A percentile compares a stretch with the other conserved stretches of the same genome.
Evolutionary conservation across 1,140 invertebrate genomes (phyloP).

Genomic region (Ips typographus): DNA sequence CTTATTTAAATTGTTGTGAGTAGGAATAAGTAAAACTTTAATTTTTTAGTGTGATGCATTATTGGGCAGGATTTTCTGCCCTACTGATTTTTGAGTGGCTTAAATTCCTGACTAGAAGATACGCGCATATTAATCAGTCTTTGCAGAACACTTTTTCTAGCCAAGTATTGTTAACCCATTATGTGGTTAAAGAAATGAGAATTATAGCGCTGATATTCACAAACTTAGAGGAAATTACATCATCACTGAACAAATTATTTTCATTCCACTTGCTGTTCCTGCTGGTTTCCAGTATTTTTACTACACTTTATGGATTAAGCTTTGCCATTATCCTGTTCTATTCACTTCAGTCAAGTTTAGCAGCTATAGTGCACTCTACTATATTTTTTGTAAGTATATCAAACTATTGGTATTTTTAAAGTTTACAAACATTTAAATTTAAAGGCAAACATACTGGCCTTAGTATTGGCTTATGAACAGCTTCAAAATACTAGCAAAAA

Average conservation of each 20-base stretch:
- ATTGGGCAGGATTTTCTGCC: not conserved
- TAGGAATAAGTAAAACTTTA: not conserved
- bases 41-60: not conserved
- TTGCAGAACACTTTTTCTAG: not conserved
- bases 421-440: not conserved
- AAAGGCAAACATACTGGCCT: slow-evolving; percentile 1
- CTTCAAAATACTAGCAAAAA: slow-evolving; percentile 10
- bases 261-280: not conserved
- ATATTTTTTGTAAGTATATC: slow-evolving; percentile 1
- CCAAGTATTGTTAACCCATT: not conserved
- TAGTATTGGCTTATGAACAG: slow-evolving; percentile 10
- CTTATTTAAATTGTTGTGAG: not conserved
- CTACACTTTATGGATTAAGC: not conserved
- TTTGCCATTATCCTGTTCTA: not conserved
- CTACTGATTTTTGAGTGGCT: not conserved
- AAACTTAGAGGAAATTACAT: not conserved
- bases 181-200: not conserved
- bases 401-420: too few relatives aligned
- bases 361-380: not conserved
- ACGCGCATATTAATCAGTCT: not conserved
- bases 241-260: not conserved
- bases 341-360: not conserved
- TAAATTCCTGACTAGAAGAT: not conserved
- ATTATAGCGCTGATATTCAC: not conserved
- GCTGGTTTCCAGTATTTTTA: not conserved